phyloP scores from a whole-genome alignment of 2,113 vertebrate genomes.

The Tupaia chinensis region DNA sequence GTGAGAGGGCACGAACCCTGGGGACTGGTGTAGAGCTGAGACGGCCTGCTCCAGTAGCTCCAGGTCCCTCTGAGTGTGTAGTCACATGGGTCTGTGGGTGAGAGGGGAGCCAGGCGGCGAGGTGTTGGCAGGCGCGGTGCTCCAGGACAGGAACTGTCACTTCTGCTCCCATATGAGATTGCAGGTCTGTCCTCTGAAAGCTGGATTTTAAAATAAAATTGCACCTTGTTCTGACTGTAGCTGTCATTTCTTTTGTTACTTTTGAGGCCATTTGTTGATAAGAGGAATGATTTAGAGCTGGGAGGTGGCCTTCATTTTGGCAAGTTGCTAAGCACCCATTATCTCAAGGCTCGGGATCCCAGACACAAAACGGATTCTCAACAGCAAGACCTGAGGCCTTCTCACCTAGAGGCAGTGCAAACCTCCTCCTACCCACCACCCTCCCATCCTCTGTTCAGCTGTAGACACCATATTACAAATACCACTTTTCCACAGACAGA shows the following conservation, averaged over 20 bases:
- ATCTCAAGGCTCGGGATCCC: not conserved
- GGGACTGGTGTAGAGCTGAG: no score
- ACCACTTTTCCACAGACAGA: not conserved
- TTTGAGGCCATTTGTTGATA: not conserved
- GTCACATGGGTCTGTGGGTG: not conserved
- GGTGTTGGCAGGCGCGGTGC: not conserved
- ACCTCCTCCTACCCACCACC: not conserved
- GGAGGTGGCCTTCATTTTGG: slow-evolving; percentile 15
- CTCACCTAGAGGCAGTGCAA: not conserved
- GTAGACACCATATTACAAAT: not conserved
- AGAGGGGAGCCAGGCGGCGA: not conserved
- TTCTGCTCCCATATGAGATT: not conserved
- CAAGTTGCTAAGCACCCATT: not conserved
- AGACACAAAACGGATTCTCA: not conserved
- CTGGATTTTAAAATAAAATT: slow-evolving; percentile 30
- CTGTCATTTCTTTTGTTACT: slow-evolving; percentile 58
- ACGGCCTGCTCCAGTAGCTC: not conserved
- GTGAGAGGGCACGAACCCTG: not conserved
- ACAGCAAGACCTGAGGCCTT: not conserved
- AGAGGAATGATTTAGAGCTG: not conserved
- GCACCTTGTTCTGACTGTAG: not conserved
- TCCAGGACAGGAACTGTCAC: not conserved
- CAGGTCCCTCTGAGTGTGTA: not conserved
- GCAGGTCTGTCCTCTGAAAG: not conserved
- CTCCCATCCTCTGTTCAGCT: not conserved